A percentile compares a stretch with the other conserved stretches of the same genome.
These are phyloP conservation scores for Eilema caniola DNA, from an alignment of 2,888 invertebrate genomes.

Conservation along the genomic window DNA sequence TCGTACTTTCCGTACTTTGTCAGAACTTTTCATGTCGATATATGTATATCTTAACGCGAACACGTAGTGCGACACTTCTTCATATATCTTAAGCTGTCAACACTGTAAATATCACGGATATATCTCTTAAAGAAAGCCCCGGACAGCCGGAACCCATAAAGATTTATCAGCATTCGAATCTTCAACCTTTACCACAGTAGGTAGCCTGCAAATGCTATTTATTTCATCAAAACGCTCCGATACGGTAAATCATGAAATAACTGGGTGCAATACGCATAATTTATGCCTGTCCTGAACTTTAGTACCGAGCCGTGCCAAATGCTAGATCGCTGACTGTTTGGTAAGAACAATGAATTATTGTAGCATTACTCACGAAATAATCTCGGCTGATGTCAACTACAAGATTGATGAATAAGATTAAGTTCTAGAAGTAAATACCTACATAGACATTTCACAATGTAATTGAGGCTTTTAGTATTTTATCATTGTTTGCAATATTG, in stretches of 20 bases:
- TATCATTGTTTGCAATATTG: neutral
- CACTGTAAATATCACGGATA: neutral
- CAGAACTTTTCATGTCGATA: neutral
- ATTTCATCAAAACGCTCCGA: conserved; percentile 29
- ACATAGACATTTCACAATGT: conserved; percentile 23
- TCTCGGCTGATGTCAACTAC: conserved; percentile 44
- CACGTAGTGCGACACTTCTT: neutral
- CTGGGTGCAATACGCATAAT: conserved; percentile 63
- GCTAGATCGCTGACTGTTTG: conserved; percentile 63
- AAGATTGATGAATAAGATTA: conserved; percentile 33
- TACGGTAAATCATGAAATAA: conserved; percentile 59
- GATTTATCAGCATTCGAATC: conserved; percentile 22
- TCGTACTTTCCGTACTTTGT: no score
- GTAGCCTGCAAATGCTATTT: conserved; percentile 24
- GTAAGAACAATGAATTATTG: conserved; percentile 69
- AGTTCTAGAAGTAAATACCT: conserved; percentile 13
- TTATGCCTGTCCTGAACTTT: conserved; percentile 74
- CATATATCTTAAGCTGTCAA: neutral
- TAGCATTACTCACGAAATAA: conserved; percentile 58
- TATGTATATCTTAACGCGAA: neutral
- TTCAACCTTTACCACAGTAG: conserved; percentile 19
- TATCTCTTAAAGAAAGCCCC: neutral
- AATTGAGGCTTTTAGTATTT: conserved; percentile 11
- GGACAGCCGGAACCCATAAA: conserved; percentile 17
- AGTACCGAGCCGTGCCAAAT: conserved; percentile 60